Conservation (phyloP, 2,113 vertebrate genomes). For the Oryzias curvinotus region DNA sequence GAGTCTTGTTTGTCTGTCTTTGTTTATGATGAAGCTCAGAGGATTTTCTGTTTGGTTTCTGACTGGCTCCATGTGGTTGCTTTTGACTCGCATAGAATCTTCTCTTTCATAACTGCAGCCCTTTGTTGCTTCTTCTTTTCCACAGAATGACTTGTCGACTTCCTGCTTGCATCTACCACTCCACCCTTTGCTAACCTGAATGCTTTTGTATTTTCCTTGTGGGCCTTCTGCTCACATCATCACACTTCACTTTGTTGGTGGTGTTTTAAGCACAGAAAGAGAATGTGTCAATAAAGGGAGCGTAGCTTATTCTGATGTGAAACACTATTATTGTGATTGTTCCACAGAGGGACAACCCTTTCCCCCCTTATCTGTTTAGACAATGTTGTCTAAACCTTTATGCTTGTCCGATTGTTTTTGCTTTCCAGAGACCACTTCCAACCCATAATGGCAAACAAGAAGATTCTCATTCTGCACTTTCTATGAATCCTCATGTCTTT, state of each 20-base stretch:
- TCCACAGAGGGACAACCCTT: conserved; percentile 29
- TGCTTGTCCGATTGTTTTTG: conserved; percentile 34
- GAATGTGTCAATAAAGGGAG: conserved; percentile 62
- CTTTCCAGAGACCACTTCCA: conserved; percentile 54
- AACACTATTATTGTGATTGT: conserved; percentile 55
- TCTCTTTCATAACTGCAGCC: conserved; percentile 9
- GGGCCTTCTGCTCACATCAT: conserved; percentile 3
- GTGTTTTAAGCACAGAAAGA: conserved; percentile 12
- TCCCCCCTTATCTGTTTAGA: conserved; percentile 27
- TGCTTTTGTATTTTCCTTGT: background rate
- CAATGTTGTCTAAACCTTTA: conserved; percentile 34
- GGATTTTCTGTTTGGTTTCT: conserved; percentile 37
- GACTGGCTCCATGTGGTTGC: conserved; percentile 58
- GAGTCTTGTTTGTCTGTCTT: conserved; percentile 6
- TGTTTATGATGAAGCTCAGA: conserved; percentile 9
- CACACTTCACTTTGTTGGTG: background rate
- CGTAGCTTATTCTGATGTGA: conserved; percentile 23
- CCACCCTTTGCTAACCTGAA: conserved; percentile 17
- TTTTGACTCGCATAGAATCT: conserved; percentile 28
- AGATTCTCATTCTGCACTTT: conserved; percentile 89
- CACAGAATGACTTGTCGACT: conserved; percentile 35
- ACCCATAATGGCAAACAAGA: conserved; percentile 38
- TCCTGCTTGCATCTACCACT: conserved; percentile 56
- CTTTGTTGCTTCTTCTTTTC: conserved; percentile 20
- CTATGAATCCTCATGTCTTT: conserved; percentile 84